A percentile compares a stretch with the other conserved stretches of the same genome.
Evolutionary conservation across 2,113 vertebrate species (phyloP).

Genomic region (Murina feae): DNA sequence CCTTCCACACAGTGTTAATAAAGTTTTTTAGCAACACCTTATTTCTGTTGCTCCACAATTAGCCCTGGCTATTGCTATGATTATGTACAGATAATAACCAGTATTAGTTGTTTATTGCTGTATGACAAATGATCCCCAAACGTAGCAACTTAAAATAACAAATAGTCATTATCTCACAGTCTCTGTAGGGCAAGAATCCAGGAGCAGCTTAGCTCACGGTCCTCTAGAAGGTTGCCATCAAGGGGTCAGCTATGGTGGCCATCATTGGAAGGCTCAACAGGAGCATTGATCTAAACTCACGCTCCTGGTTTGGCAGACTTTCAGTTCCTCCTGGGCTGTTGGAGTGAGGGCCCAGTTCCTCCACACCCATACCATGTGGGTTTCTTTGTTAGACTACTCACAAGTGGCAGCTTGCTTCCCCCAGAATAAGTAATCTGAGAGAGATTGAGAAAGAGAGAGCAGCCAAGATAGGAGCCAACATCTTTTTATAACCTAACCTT

Average conservation of each 20-base stretch:
- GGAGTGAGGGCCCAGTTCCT: background rate
- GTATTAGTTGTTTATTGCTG: background rate
- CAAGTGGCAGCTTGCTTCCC: background rate
- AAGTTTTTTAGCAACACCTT: background rate
- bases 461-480: background rate
- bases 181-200: background rate
- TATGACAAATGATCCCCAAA: background rate
- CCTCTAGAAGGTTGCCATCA: background rate
- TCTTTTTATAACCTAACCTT: background rate
- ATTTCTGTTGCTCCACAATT: background rate
- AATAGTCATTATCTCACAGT: background rate
- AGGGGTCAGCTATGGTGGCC: fast-evolving
- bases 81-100: background rate
- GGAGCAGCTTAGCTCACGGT: background rate
- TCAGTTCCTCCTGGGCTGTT: fast-evolving
- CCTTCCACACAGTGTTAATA: background rate
- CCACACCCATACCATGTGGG: fast-evolving
- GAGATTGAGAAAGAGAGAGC: background rate
- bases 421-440: background rate
- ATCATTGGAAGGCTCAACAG: background rate
- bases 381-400: background rate
- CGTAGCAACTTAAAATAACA: no score
- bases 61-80: background rate
- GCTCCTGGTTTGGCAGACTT: no score
- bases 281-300: background rate